These are phyloP conservation scores for Heliocidaris tuberculata DNA, from an alignment of 35 echinoderm and acorn worm genomes.

Conservation along the genomic window DNA sequence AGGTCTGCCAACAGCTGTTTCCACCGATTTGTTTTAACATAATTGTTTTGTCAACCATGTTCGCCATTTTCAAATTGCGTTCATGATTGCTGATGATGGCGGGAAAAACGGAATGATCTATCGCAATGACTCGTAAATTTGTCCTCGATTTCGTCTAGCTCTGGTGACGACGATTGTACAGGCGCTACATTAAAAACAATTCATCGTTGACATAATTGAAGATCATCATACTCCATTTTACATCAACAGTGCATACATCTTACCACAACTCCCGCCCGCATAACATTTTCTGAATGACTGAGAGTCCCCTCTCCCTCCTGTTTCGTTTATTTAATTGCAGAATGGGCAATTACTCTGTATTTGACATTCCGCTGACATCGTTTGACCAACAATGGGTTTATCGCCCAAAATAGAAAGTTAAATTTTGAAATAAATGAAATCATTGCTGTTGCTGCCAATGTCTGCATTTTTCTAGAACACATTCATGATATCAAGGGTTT, in stretches of 20 bases:
- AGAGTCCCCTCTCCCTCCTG: not conserved
- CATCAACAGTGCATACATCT: not conserved
- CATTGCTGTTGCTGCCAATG: no score
- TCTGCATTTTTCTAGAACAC: no score
- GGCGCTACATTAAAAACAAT: not conserved
- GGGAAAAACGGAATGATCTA: not conserved
- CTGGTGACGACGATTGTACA: not conserved
- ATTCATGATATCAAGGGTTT: no score
- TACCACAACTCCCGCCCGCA: not conserved
- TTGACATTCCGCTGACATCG: not conserved
- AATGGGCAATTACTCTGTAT: not conserved
- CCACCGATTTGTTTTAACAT: conserved; percentile 11
- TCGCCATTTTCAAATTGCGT: not conserved
- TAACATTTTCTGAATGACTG: not conserved
- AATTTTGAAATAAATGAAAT: not conserved
- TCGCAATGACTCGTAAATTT: conserved; percentile 11
- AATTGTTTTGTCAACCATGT: conserved; percentile 18
- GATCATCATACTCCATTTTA: not conserved
- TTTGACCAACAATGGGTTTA: not conserved
- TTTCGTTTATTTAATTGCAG: not conserved
- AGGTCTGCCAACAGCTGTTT: not conserved
- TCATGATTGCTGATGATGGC: not conserved
- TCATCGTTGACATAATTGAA: not conserved
- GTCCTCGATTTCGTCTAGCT: not conserved
- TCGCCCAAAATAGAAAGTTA: not conserved